These are phyloP conservation scores for Trisateles emortualis DNA, from an alignment of 2,888 invertebrate genomes.

Conservation along the genomic window DNA sequence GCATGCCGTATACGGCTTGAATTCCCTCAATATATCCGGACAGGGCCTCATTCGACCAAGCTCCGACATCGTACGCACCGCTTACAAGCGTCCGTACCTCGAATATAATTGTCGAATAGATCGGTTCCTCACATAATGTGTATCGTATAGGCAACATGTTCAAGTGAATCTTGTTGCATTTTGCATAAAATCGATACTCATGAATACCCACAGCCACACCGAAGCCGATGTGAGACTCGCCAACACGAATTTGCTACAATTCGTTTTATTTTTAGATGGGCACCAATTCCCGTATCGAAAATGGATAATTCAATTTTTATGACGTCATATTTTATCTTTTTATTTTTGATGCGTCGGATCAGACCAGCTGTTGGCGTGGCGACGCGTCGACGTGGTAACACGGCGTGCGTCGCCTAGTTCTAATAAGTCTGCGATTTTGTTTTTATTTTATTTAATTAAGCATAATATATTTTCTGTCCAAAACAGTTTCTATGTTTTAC, in stretches of 20 bases:
- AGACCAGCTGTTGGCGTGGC: too few relatives aligned
- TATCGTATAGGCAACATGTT: constrained; percentile 70
- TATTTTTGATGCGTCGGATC: too few relatives aligned
- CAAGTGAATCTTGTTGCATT: constrained; percentile 86
- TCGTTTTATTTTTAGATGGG: constrained; percentile 73
- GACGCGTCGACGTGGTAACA: too few relatives aligned
- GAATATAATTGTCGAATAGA: constrained; percentile 78
- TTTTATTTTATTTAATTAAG: too few relatives aligned
- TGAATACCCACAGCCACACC: constrained; percentile 75
- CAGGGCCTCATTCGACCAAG: constrained; percentile 59
- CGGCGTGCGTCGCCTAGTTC: too few relatives aligned
- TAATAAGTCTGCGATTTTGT: too few relatives aligned
- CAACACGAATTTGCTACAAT: constrained; percentile 71
- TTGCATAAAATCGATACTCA: constrained; percentile 87
- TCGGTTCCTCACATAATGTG: constrained; percentile 68
- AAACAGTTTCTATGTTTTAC: too few relatives aligned
- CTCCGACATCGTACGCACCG: constrained; percentile 58
- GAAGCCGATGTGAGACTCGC: constrained; percentile 72
- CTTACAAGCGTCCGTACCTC: constrained; percentile 66
- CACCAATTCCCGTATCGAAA: constrained; percentile 55
- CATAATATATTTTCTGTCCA: too few relatives aligned
- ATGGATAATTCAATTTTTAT: constrained; percentile 61
- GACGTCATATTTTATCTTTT: constrained; percentile 35
- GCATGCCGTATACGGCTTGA: constrained; percentile 64
- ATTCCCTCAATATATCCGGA: constrained; percentile 63